Evolutionary conservation across 37 sponge, comb jelly and placozoan genomes (phyloP), one percentile per base, ranked within the genome.

Genomic region (Chondrosia reniformis): DNA sequence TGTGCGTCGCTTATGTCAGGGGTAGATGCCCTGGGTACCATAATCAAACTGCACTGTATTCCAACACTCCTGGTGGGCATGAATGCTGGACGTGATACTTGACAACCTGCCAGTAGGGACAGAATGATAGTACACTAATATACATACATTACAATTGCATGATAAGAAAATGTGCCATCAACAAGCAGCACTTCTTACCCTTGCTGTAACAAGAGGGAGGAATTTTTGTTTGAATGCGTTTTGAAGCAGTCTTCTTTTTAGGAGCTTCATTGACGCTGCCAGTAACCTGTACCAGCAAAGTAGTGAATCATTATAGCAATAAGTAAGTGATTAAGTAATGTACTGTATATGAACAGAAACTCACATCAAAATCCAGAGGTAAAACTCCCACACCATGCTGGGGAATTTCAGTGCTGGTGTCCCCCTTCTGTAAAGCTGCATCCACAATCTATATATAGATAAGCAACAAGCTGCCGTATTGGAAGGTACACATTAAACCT

Each of bases 391-490:
- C 52, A 10, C 15, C 52, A 49, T 49, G n/a, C n/a, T n/a, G n/a
- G n/a, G n/a, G 52, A 49, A 49, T 49, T 49, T 49, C 52, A 49
- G 52, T 49, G 15, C 52, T 49, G 52, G 52, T 49, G 52, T 15
- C 52, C 52, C 52, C 52, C 52, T 49, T 49, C 52, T 49, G 52
- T 15, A 49, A 49, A 49, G 52, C 52, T 49, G 52, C 52, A 49
- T 49, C 52, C 52, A 49, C 52, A 49, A 49, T 49, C 52, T 49
- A 49, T n/a, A n/a, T n/a, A n/a, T 49, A 49, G 52, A 49, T 49
- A 49, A 49, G 52, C 52, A 15, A 49, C 52, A 49, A 49, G 52
- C 52, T 49, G 52, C 52, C 15, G 15, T 49, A 49, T 49, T 19
- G 52, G 52, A 49, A 19, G 10, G 52, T 49, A 49, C 52, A 49